phyloP scores from a whole-genome alignment of 2,797 vertebrate species.

The Hozukius guyotensis region DNA sequence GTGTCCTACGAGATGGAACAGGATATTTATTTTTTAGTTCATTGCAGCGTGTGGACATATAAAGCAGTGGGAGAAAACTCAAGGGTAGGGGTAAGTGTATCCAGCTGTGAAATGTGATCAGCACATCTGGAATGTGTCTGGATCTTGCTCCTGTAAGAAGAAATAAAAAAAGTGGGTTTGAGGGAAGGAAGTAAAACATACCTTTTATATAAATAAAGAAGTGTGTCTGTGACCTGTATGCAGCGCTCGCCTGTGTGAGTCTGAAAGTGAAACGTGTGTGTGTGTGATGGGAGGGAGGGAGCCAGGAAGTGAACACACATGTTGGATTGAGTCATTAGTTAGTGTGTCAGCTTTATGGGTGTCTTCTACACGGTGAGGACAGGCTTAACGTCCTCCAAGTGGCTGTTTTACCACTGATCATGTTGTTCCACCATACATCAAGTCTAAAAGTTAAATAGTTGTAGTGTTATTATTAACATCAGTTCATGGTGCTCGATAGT shows the following conservation, averaged over 20 bases:
- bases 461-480: background rate
- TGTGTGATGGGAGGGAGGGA: slow-evolving; percentile 22
- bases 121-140: slow-evolving; percentile 81
- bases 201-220: slow-evolving; percentile 70
- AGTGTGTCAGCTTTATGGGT: slow-evolving; percentile 48
- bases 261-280: slow-evolving; percentile 30
- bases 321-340: slow-evolving; percentile 58
- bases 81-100: slow-evolving; percentile 63
- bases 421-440: slow-evolving; percentile 46
- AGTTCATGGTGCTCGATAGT: background rate
- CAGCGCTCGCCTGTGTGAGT: slow-evolving; percentile 9
- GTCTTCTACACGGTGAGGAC: slow-evolving; percentile 34
- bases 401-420: slow-evolving; percentile 36
- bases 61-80: slow-evolving; percentile 40
- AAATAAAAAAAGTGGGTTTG: slow-evolving; percentile 7
- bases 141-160: slow-evolving; percentile 53
- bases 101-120: slow-evolving; percentile 81
- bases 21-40: slow-evolving; percentile 45
- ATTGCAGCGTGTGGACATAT: slow-evolving; percentile 34
- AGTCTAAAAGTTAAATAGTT: background rate
- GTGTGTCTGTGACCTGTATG: slow-evolving; percentile 52
- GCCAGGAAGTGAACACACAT: slow-evolving; percentile 46
- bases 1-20: slow-evolving; percentile 33
- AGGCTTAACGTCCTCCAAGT: slow-evolving; percentile 15
- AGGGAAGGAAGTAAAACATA: slow-evolving; percentile 72